Evolutionary conservation across 2,888 invertebrate species (phyloP), one percentile per base, ranked within the genome.

Genomic region (Agriopis marginaria): DNA sequence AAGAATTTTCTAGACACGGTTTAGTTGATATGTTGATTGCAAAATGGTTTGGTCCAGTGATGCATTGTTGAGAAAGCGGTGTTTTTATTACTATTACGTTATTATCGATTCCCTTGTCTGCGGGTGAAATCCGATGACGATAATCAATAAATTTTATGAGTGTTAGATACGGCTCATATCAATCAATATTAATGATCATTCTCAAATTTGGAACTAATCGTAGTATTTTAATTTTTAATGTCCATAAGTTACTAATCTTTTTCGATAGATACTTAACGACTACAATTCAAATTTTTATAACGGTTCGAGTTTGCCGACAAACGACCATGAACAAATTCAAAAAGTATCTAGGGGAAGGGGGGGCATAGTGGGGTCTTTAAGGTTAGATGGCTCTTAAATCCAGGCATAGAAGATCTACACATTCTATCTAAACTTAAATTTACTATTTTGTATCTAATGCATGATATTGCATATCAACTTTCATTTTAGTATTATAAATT

Each of bases 1-100:
- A 93, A 92, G 93, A 92, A 92, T 93, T 91, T 93, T 93, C 93
- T 93, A 93, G 93, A 93, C 85, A 92, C 92, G 92, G 89, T 89
- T 87, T 86, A 88, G 89, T 89, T 91, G 90, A 92, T 92, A 89
- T 90, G 91, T 89, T 90, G 90, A 92, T 92, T 91, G 89, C 89
- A 83, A 89, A 89, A 90, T 85, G 84, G 83, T 85, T 81, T 80
- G 77, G 82, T 77, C 82, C 70, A 82, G 79, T 81, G 87, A 86
- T 84, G 87, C 86, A 89, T 89, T 91, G 84, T 86, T 85, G 81
- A 84, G 89, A 91, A 89, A 92, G 89, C 86, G 79, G 82, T 72
- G 69, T 78, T 86, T 32, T 89, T 88, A 88, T 86, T 82, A 83
- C 81, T 84, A 82, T 86, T 84, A 85, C 83, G 81, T 79, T 85